Base-by-base conservation (phyloP, 2,888 invertebrate species). In the Anthoptus insignis region DNA sequence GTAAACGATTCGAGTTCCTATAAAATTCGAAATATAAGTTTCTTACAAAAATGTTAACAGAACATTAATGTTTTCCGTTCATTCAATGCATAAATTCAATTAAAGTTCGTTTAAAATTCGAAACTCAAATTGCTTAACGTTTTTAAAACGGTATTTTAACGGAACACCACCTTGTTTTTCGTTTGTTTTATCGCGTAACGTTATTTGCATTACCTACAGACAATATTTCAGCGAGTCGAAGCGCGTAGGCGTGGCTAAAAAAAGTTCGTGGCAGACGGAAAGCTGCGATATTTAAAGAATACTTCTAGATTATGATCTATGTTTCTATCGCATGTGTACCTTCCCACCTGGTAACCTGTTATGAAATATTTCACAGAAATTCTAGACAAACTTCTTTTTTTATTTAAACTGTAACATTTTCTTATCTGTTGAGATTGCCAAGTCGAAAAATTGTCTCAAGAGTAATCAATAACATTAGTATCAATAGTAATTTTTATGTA, bases 211-310 rank as follows among this genome's bases (percentile, higher is more conserved):
- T 66, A 22, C 22, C 45, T 13, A 66, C 67, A 58, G 66, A 71
- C 68, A 71, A 69, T 68, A 69, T 67, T 66, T 67, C 60, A 57
- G 50, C 65, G 57, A 68, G 61, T 57, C 52, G 70, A 67, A 63
- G 59, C 67, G 83, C 81, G 90, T 89, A 80, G 89, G 89, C 70
- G 89, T 78, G 66, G 67, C 78, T 72, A 69, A 85, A 86, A 87
- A 87, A 74, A 72, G 70, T 65, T 76, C 71, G 79, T 83, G 54
- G 32, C 66, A 57, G 60, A 77, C 81, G 76, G 74, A 74, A 80
- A 88, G 79, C 83, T 79, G 78, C 78, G 82, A 83, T 86, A 83
- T 84, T 81, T 83, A 81, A 81, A 81, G 86, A 81, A 75, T 76
- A 82, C 81, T 81, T 77, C 80, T 82, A 84, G 81, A 84, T 83